Evolutionary conservation across 1,140 invertebrate species (phyloP).

Genomic region (Scaptomyza graminum): DNA sequence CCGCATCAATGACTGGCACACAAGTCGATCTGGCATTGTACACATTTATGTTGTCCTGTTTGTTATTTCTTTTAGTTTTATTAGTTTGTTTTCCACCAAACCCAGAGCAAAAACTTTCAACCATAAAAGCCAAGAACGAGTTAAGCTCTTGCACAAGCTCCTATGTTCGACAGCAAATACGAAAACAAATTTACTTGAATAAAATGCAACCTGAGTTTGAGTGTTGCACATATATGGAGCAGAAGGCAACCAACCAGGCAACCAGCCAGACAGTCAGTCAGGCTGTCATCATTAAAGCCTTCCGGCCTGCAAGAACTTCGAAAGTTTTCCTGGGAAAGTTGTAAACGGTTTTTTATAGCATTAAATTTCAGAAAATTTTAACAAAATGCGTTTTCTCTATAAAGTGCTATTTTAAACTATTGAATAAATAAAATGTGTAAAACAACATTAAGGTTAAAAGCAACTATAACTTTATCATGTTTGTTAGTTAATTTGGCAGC

Average conservation of each 20-base stretch:
- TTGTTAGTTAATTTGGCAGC: too few species aligned
- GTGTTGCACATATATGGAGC: conserved; percentile 12
- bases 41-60: conserved; percentile 35
- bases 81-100: conserved; percentile 66
- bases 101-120: conserved; percentile 34
- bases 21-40: conserved; percentile 14
- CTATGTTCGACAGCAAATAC: conserved; percentile 37
- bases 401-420: neutral
- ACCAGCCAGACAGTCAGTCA: conserved; percentile 3
- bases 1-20: neutral
- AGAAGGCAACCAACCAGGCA: conserved; percentile 1
- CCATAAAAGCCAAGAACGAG: conserved; percentile 61
- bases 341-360: conserved; percentile 23
- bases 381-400: too few species aligned
- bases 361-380: neutral
- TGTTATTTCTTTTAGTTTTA: conserved; percentile 63
- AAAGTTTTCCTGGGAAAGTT: conserved; percentile 53
- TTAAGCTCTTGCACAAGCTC: conserved; percentile 24
- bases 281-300: conserved; percentile 60
- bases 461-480: too few species aligned
- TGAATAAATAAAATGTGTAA: neutral
- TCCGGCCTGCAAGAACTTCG: conserved; percentile 13
- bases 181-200: conserved; percentile 33
- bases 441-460: too few species aligned
- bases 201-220: conserved; percentile 50